Conservation (phyloP, 2,888 invertebrate genomes). For the Zaprionus bogoriensis region DNA sequence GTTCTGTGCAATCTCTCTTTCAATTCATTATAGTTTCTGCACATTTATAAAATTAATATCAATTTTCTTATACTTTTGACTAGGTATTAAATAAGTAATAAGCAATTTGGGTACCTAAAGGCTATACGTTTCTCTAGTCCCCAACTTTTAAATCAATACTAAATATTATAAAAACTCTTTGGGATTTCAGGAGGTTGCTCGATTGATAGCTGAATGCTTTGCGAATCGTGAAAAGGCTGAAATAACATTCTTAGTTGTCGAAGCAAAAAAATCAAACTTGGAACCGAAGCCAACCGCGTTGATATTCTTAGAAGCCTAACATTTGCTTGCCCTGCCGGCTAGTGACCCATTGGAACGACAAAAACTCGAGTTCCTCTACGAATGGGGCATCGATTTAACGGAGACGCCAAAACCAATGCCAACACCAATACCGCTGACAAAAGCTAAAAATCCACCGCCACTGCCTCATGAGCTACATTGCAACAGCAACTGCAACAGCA, state of each 20-base stretch:
- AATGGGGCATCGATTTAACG: slow-evolving; percentile 83
- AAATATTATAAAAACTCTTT: not conserved
- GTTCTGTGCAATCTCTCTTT: too few relatives aligned
- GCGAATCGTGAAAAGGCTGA: slow-evolving; percentile 93
- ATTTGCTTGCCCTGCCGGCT: slow-evolving; percentile 94
- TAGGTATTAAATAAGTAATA: too few relatives aligned
- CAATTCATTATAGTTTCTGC: too few relatives aligned
- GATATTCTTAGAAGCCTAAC: slow-evolving; percentile 96
- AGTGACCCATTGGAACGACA: slow-evolving; percentile 84
- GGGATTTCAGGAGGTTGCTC: slow-evolving; percentile 89
- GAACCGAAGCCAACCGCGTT: slow-evolving; percentile 95
- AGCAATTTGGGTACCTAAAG: too few relatives aligned
- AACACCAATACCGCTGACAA: slow-evolving; percentile 81
- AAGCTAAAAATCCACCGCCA: slow-evolving; percentile 84
- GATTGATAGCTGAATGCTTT: slow-evolving; percentile 96
- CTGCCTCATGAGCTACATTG: slow-evolving; percentile 70
- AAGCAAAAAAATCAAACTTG: slow-evolving; percentile 95
- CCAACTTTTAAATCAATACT: too few relatives aligned
- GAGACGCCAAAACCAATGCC: slow-evolving; percentile 81
- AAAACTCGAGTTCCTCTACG: slow-evolving; percentile 80
- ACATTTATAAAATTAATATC: too few relatives aligned
- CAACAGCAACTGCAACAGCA: slow-evolving; percentile 48
- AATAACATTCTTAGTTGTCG: slow-evolving; percentile 96
- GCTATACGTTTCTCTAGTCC: too few relatives aligned
- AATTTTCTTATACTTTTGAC: too few relatives aligned